phyloP scores from a whole-genome alignment of 2,797 vertebrate genomes.

The Eleutherodactylus coqui region DNA sequence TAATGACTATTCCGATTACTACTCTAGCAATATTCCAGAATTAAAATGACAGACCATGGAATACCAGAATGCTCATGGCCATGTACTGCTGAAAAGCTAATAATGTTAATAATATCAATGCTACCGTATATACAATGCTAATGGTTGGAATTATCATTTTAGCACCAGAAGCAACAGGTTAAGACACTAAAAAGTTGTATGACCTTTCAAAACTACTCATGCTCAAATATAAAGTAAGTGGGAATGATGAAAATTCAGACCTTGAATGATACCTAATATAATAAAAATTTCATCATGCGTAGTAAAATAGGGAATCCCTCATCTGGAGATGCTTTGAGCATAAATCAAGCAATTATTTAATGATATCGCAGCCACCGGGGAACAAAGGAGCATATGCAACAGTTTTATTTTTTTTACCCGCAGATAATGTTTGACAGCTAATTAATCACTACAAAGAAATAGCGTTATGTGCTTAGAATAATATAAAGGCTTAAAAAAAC shows the following conservation, averaged over 20 bases:
- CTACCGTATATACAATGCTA: too few species aligned
- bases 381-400: not conserved
- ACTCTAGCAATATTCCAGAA: too few species aligned
- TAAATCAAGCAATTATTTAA: constrained; percentile 4
- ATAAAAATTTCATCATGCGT: not conserved
- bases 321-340: constrained; percentile 6
- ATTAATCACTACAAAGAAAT: constrained; percentile 26
- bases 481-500: not conserved
- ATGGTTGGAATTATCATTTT: too few species aligned
- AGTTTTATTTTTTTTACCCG: not conserved
- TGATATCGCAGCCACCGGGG: not conserved
- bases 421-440: not conserved
- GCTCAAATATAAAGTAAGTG: not conserved
- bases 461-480: not conserved
- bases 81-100: too few species aligned
- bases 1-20: too few species aligned
- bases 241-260: not conserved
- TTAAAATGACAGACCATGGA: too few species aligned
- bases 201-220: not conserved
- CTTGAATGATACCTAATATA: not conserved
- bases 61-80: too few species aligned
- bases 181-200: not conserved
- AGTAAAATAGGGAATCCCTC: not conserved
- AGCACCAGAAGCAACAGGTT: too few species aligned
- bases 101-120: too few species aligned